These are phyloP conservation scores for Riptortus pedestris DNA, from an alignment of 1,140 invertebrate genomes.

Conservation along the genomic window DNA sequence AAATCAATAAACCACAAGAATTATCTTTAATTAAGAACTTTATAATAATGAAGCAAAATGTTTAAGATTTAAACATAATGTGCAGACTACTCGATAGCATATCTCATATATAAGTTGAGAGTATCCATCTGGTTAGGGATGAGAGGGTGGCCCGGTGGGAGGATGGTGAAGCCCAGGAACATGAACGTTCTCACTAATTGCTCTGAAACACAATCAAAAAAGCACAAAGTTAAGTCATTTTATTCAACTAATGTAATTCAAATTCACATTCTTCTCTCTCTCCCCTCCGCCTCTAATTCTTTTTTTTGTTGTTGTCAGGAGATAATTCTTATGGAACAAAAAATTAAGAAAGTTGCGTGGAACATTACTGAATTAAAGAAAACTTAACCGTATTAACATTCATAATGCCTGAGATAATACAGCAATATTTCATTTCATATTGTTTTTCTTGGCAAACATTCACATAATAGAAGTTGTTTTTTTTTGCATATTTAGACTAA, in stretches of 20 bases:
- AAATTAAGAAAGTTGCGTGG: too few relatives aligned
- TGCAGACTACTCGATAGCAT: constrained; percentile 55
- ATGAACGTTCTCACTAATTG: constrained; percentile 87
- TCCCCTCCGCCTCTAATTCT: too few relatives aligned
- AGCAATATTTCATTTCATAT: too few relatives aligned
- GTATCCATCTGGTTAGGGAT: constrained; percentile 49
- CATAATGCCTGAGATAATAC: too few relatives aligned
- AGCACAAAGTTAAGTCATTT: constrained; percentile 21
- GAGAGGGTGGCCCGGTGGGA: constrained; percentile 70
- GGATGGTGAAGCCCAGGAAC: constrained; percentile 84
- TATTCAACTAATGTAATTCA: constrained; percentile 12
- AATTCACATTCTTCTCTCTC: neutral
- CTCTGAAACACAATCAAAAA: constrained; percentile 48
- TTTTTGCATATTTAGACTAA: too few relatives aligned
- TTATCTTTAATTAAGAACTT: neutral
- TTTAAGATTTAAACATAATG: constrained; percentile 5
- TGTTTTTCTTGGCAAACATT: too few relatives aligned
- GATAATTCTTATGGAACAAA: too few relatives aligned
- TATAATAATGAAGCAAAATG: neutral
- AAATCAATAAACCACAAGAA: constrained; percentile 1
- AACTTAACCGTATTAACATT: too few relatives aligned
- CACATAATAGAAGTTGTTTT: too few relatives aligned
- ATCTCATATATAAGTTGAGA: constrained; percentile 67
- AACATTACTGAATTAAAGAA: too few relatives aligned
- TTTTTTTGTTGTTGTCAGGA: too few relatives aligned